Evolutionary conservation across 2,113 vertebrate genomes (phyloP).

Genomic region (western clawed frog (Xenopus tropicalis)): DNA sequence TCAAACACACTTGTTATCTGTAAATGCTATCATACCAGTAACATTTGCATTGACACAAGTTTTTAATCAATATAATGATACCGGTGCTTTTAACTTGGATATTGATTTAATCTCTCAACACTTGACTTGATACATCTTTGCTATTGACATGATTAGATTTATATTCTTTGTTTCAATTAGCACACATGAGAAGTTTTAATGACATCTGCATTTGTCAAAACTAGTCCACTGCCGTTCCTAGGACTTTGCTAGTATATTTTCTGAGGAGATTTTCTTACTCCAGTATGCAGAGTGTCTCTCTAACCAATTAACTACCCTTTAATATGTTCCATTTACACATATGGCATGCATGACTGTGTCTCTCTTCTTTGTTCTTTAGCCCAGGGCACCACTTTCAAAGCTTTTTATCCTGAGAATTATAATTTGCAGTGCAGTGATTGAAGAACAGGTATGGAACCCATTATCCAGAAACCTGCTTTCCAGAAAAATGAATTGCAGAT

Average conservation of each 20-base stretch:
- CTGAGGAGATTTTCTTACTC: neutral
- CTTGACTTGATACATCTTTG: constrained; percentile 37
- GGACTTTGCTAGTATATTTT: constrained; percentile 28
- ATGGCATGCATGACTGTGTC: too few relatives aligned
- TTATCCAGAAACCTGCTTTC: too few relatives aligned
- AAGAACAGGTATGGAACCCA: too few relatives aligned
- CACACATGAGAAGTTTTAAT: constrained; percentile 32
- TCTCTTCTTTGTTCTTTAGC: too few relatives aligned
- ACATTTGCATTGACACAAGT: constrained; percentile 23
- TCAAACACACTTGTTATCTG: neutral
- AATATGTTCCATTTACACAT: too few relatives aligned
- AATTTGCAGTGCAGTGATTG: too few relatives aligned
- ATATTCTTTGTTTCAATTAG: constrained; percentile 38
- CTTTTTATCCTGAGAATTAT: too few relatives aligned
- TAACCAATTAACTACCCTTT: too few relatives aligned
- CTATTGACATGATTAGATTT: constrained; percentile 34
- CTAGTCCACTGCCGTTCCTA: constrained; percentile 13
- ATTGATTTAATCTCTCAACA: constrained; percentile 30
- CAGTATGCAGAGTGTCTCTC: too few relatives aligned
- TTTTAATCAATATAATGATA: constrained; percentile 40
- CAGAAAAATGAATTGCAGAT: too few relatives aligned
- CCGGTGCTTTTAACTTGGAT: constrained; percentile 23
- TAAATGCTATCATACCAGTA: constrained; percentile 27
- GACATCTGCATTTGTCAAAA: constrained; percentile 28
- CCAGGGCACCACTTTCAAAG: too few relatives aligned